Conservation (phyloP, 1,140 invertebrate species). For the Drosophila repleta region DNA sequence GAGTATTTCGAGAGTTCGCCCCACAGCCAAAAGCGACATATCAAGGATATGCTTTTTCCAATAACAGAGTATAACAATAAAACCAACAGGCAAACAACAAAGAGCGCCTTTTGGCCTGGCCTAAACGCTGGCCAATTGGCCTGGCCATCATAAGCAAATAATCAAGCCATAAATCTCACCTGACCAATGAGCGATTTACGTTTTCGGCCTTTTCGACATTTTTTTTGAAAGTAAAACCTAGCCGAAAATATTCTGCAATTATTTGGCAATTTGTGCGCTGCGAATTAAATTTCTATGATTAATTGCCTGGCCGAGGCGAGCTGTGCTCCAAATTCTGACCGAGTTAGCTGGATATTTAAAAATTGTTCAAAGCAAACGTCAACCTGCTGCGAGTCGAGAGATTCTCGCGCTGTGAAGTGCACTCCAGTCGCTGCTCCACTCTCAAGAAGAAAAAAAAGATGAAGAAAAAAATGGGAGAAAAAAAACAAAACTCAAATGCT, state of each 20-base stretch:
- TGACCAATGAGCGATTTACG: constrained; percentile 53
- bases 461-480: neutral
- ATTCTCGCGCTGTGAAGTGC: constrained; percentile 52
- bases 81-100: constrained; percentile 24
- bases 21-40: neutral
- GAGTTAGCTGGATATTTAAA: constrained; percentile 40
- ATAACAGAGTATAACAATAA: constrained; percentile 11
- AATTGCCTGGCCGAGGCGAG: constrained; percentile 48
- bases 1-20: too few species aligned
- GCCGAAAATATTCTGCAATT: constrained; percentile 58
- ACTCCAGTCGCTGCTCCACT: constrained; percentile 21
- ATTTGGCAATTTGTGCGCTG: constrained; percentile 69
- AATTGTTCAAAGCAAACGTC: constrained; percentile 31
- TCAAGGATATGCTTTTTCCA: neutral
- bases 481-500: constrained; percentile 12
- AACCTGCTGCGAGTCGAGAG: constrained; percentile 52
- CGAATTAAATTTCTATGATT: constrained; percentile 61
- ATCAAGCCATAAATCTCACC: constrained; percentile 78
- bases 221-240: constrained; percentile 67
- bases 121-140: constrained; percentile 53
- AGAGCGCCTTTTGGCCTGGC: constrained; percentile 24
- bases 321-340: constrained; percentile 36
- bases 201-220: constrained; percentile 67
- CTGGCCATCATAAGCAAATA: constrained; percentile 73
- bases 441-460: neutral